Evolutionary conservation across 2,888 invertebrate species (phyloP).

Genomic region (Scaptomyza polygonia): DNA sequence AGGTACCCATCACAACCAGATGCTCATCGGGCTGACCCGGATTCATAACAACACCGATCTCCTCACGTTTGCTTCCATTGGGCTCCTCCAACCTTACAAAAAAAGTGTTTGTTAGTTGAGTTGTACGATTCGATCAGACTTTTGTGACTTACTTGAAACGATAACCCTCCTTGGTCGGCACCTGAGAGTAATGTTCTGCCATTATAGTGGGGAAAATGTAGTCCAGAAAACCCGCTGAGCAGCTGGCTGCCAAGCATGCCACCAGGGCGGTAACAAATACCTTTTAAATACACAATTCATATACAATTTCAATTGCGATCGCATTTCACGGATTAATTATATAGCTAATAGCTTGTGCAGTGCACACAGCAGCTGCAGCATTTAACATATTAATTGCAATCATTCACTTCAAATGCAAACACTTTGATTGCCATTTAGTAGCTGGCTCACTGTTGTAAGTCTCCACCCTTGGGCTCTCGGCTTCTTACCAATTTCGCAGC

Average conservation of each 20-base stretch:
- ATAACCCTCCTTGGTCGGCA: slow-evolving; percentile 81
- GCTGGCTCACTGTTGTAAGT: slow-evolving; percentile 11
- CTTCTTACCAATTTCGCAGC: slow-evolving; percentile 79
- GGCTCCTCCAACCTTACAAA: slow-evolving; percentile 75
- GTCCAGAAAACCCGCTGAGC: slow-evolving; percentile 76
- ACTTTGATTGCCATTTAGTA: slow-evolving; percentile 47
- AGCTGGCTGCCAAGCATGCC: slow-evolving; percentile 63
- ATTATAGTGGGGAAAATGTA: slow-evolving; percentile 73
- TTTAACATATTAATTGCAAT: slow-evolving; percentile 27
- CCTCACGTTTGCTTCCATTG: slow-evolving; percentile 82
- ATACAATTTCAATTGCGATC: slow-evolving; percentile 10
- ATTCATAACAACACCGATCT: slow-evolving; percentile 82
- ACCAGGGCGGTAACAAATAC: slow-evolving; percentile 67
- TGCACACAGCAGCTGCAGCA: slow-evolving; percentile 33
- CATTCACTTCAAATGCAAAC: slow-evolving; percentile 25
- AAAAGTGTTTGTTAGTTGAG: neutral
- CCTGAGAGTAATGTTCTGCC: slow-evolving; percentile 72
- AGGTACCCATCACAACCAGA: slow-evolving; percentile 83
- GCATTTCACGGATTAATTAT: slow-evolving; percentile 24
- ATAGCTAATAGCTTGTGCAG: slow-evolving; percentile 5
- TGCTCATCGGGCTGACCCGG: slow-evolving; percentile 82
- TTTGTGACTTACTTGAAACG: slow-evolving; percentile 76
- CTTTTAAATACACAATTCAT: slow-evolving; percentile 42
- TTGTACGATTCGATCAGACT: neutral
- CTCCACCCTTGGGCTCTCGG: slow-evolving; percentile 10